Conservation (phyloP, 2,888 invertebrate species). For the Lithophane semibrunnea region DNA sequence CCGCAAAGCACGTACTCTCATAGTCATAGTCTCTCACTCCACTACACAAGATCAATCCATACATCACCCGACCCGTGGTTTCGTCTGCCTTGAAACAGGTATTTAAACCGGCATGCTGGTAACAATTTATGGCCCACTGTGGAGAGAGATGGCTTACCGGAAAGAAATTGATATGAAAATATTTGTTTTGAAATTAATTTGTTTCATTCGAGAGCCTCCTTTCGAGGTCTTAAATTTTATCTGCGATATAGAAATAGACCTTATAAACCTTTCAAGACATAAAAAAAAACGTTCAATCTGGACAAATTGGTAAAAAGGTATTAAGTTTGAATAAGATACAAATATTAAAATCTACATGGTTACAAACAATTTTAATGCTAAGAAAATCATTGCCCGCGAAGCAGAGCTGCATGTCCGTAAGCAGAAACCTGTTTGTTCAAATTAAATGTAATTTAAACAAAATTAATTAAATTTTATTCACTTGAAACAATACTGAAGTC, state of each 20-base stretch:
- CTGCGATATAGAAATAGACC: neutral
- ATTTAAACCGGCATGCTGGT: conserved; percentile 21
- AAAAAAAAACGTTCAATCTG: neutral
- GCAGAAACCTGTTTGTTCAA: conserved; percentile 14
- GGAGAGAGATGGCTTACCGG: conserved; percentile 2
- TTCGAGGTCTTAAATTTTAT: no score
- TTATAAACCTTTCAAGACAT: no score
- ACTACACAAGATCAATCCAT: conserved; percentile 52
- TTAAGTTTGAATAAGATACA: neutral
- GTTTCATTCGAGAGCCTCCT: neutral
- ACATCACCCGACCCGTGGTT: conserved; percentile 52
- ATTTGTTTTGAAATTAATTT: neutral
- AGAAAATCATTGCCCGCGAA: neutral
- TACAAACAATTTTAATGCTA: conserved; percentile 6
- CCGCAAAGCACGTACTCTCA: conserved; percentile 68
- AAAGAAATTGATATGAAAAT: conserved; percentile 3
- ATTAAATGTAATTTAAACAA: conserved; percentile 23
- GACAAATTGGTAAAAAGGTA: neutral
- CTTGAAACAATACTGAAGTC: conserved; percentile 8
- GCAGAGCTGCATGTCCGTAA: neutral
- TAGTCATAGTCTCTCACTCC: conserved; percentile 56
- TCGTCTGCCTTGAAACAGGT: conserved; percentile 16
- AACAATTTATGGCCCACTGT: conserved; percentile 29
- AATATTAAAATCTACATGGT: neutral
- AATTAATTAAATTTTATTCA: conserved; percentile 46